A percentile compares a stretch with the other conserved stretches of the same genome.
Evolutionary conservation across 2,888 invertebrate genomes (phyloP).

Genomic region (Polydrusus cervinus): DNA sequence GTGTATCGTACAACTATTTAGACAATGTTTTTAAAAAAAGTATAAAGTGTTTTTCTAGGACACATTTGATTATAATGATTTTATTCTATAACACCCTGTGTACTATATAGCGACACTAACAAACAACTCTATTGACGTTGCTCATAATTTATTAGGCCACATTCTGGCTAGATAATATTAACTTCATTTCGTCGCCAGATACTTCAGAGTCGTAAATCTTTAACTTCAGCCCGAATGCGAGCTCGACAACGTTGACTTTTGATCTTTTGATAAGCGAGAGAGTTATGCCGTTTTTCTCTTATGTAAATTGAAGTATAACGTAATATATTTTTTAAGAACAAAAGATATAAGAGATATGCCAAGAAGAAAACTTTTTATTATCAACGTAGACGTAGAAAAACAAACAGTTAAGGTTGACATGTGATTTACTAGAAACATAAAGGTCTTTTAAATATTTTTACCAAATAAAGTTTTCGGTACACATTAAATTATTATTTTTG

Average conservation of each 20-base stretch:
- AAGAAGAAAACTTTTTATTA: conserved; percentile 13
- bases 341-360: conserved; percentile 23
- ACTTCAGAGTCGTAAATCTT: conserved; percentile 48
- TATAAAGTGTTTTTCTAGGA: too few relatives aligned
- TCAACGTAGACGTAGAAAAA: conserved; percentile 2
- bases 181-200: conserved; percentile 54
- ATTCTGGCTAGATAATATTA: conserved; percentile 53
- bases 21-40: too few relatives aligned
- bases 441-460: too few relatives aligned
- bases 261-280: conserved; percentile 50
- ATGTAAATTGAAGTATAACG: conserved; percentile 49
- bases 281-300: conserved; percentile 50
- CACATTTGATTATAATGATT: too few relatives aligned
- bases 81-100: too few relatives aligned
- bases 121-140: conserved; percentile 37
- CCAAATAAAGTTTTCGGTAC: too few relatives aligned
- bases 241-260: conserved; percentile 47
- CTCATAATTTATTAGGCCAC: conserved; percentile 49
- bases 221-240: conserved; percentile 45
- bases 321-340: conserved; percentile 33
- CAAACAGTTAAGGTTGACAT: neutral
- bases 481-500: too few relatives aligned
- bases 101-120: neutral
- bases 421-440: neutral
- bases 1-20: too few relatives aligned